Percentiles rank a stretch among this genome's conserved stretches.
Conservation (phyloP, 2,888 invertebrate species). For the Eilema depressum region DNA sequence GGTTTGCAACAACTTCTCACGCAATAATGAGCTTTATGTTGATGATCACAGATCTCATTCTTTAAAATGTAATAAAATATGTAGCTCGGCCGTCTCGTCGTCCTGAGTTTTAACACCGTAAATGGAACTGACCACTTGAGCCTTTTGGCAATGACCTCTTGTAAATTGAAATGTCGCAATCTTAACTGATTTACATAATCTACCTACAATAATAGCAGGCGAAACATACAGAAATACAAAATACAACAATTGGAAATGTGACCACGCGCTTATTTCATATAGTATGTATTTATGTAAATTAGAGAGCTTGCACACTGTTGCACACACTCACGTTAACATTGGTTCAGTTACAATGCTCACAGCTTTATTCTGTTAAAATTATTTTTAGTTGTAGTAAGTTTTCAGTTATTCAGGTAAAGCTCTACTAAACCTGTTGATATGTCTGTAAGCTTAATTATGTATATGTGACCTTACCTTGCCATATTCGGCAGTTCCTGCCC, state of each 20-base stretch:
- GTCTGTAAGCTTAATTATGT: conserved; percentile 24
- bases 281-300: conserved; percentile 35
- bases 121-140: conserved; percentile 80
- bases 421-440: conserved; percentile 3
- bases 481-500: conserved; percentile 84
- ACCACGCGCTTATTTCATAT: not conserved
- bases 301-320: conserved; percentile 31
- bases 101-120: conserved; percentile 78
- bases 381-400: not conserved
- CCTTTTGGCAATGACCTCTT: conserved; percentile 84
- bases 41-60: conserved; percentile 66
- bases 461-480: conserved; percentile 75
- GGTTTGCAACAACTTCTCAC: conserved; percentile 61
- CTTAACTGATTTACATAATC: conserved; percentile 38
- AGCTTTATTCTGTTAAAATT: not conserved
- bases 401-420: not conserved
- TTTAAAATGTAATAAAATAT: conserved; percentile 60
- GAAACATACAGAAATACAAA: not conserved
- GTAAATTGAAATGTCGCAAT: conserved; percentile 66
- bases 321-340: conserved; percentile 13
- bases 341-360: not conserved
- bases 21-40: conserved; percentile 72
- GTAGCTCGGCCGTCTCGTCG: conserved; percentile 65
- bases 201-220: not conserved
- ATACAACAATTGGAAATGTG: not conserved